Evolutionary conservation across 1,140 invertebrate genomes (phyloP).

Genomic region (Drosophila ercepeae): DNA sequence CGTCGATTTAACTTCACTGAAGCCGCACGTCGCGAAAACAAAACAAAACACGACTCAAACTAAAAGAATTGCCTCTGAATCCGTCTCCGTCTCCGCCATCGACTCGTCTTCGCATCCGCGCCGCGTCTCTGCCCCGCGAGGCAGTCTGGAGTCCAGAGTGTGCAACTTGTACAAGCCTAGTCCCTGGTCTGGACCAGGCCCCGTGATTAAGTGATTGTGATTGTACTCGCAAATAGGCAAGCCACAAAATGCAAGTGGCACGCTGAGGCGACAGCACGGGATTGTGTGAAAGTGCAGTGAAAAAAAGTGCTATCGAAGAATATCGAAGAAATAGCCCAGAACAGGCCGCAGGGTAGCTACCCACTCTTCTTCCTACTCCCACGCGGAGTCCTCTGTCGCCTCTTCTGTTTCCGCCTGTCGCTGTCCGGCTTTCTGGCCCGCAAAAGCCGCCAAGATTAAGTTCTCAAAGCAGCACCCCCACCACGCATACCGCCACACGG

Average conservation of each 20-base stretch:
- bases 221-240: neutral
- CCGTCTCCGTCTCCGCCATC: neutral
- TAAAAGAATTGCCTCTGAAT: neutral
- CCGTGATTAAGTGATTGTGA: neutral
- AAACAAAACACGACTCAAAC: slow-evolving; percentile 5
- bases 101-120: neutral
- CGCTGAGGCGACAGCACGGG: neutral
- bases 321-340: neutral
- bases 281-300: neutral
- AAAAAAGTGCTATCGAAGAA: neutral
- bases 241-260: neutral
- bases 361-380: slow-evolving; percentile 3
- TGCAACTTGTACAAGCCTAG: neutral
- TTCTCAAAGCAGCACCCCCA: slow-evolving; percentile 82
- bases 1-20: neutral
- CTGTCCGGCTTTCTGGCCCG: slow-evolving; percentile 54
- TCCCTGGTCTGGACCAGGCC: neutral
- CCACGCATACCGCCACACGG: slow-evolving; percentile 83
- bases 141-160: slow-evolving; percentile 1
- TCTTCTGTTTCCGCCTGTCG: slow-evolving; percentile 28
- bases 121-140: neutral
- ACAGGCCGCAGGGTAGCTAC: neutral
- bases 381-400: slow-evolving; percentile 11
- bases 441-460: slow-evolving; percentile 83
- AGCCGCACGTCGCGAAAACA: slow-evolving; percentile 11